Evolutionary conservation across 2,797 vertebrate species (phyloP).

Genomic region (Saxicola maurus): DNA sequence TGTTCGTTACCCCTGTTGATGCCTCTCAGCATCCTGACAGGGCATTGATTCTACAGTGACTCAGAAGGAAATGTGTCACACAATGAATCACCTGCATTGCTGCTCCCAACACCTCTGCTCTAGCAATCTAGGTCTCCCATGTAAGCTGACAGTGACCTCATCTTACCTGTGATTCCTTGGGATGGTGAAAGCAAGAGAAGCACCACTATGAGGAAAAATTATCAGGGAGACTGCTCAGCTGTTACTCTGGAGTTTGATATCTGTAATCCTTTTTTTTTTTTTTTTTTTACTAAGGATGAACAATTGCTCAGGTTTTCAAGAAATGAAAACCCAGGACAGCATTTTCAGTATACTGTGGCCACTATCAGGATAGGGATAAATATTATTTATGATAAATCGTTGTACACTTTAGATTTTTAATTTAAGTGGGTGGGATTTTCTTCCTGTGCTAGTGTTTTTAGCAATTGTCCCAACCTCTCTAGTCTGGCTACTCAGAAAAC

Average conservation of each 20-base stretch:
- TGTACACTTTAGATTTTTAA: neutral
- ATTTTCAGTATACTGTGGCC: neutral
- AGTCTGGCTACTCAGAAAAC: neutral
- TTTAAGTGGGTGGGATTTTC: neutral
- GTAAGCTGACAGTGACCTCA: neutral
- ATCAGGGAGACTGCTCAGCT: neutral
- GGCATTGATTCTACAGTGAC: neutral
- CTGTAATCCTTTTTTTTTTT: neutral
- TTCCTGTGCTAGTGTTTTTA: neutral
- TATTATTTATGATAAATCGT: neutral
- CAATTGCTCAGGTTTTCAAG: neutral
- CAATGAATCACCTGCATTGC: neutral
- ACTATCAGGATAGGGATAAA: neutral
- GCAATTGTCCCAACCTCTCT: neutral
- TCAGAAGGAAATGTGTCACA: conserved; percentile 28
- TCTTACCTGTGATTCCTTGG: neutral
- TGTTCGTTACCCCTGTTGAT: neutral
- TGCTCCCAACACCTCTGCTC: neutral
- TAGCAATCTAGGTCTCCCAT: neutral
- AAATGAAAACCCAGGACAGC: neutral
- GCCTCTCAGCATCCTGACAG: neutral
- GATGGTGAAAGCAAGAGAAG: neutral
- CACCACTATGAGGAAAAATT: neutral
- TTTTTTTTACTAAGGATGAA: neutral
- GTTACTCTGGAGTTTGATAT: neutral